Conservation (phyloP, 2,888 invertebrate species). For the Hypselothyrea guttata region DNA sequence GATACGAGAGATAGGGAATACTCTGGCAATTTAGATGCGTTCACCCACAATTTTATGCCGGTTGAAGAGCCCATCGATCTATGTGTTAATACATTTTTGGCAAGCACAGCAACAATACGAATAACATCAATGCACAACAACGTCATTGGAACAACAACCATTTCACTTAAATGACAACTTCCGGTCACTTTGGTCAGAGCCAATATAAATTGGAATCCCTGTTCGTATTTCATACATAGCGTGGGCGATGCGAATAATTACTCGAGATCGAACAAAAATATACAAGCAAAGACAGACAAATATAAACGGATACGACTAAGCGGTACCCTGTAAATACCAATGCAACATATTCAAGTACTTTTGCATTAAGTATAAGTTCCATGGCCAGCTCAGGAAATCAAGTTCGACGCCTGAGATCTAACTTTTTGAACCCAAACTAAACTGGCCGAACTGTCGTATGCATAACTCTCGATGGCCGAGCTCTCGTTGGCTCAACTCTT, state of each 20-base stretch:
- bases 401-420: too few species aligned
- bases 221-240: conserved; percentile 68
- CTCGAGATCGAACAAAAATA: conserved; percentile 40
- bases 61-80: conserved; percentile 16
- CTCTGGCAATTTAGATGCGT: conserved; percentile 1
- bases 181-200: conserved; percentile 72
- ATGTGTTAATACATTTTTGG: conserved; percentile 45
- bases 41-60: conserved; percentile 3
- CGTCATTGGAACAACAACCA: conserved; percentile 18
- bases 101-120: conserved; percentile 19
- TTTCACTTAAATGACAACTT: conserved; percentile 72
- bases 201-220: conserved; percentile 73
- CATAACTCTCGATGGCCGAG: too few species aligned
- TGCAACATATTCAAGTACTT: too few species aligned
- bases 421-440: too few species aligned
- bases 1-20: neutral
- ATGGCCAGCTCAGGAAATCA: too few species aligned
- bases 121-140: conserved; percentile 19
- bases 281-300: conserved; percentile 14
- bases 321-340: conserved; percentile 6
- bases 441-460: too few species aligned
- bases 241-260: conserved; percentile 72
- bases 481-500: too few species aligned
- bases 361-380: too few species aligned
- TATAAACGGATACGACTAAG: neutral